A percentile compares a stretch with the other conserved stretches of the same genome.
These are phyloP conservation scores for Paramormyrops kingsleyae DNA, from an alignment of 2,113 vertebrate genomes.

Conservation along the genomic window DNA sequence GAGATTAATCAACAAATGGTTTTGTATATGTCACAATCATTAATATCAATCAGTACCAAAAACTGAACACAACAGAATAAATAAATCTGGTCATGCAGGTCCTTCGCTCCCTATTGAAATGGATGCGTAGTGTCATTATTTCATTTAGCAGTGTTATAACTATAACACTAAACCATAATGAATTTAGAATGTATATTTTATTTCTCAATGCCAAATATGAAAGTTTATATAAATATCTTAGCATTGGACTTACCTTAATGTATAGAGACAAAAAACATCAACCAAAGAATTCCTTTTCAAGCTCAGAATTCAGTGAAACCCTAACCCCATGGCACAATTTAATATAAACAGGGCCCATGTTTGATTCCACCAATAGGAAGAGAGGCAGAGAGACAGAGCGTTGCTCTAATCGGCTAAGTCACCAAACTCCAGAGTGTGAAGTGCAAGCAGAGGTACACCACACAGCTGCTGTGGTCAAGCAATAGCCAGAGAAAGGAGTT, in stretches of 20 bases:
- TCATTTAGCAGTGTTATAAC: not conserved
- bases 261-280: not conserved
- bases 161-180: not conserved
- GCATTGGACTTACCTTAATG: constrained; percentile 2
- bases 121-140: not conserved
- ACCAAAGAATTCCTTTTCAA: not conserved
- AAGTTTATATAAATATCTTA: not conserved
- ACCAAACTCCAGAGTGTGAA: not conserved
- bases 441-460: not conserved
- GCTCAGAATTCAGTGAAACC: not conserved
- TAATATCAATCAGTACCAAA: not conserved
- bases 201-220: not conserved
- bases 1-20: not conserved
- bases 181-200: not conserved
- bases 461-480: not conserved
- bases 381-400: not conserved
- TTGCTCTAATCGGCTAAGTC: not conserved
- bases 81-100: not conserved
- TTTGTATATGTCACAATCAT: not conserved
- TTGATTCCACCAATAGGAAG: not conserved
- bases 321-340: not conserved
- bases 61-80: not conserved
- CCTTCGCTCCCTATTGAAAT: not conserved
- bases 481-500: not conserved
- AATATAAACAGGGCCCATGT: constrained; percentile 1